These are phyloP conservation scores for Alcedo quadribrachys DNA, from an alignment of 2,797 vertebrate species.

Conservation along the genomic window DNA sequence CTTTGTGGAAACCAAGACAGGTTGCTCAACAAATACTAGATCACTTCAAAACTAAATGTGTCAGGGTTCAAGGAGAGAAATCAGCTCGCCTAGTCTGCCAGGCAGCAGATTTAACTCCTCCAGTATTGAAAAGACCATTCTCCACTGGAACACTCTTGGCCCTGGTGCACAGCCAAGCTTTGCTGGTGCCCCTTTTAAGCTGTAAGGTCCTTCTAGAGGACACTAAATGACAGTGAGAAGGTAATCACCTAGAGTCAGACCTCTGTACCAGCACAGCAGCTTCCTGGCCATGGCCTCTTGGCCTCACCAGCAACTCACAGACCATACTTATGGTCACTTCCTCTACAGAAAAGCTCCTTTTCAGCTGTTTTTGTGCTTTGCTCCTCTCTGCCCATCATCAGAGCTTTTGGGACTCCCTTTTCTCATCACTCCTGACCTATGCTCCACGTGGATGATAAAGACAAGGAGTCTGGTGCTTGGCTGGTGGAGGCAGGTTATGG, in stretches of 20 bases:
- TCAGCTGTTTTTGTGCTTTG: background rate
- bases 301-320: background rate
- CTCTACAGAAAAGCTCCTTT: background rate
- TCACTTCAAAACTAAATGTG: background rate
- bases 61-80: background rate
- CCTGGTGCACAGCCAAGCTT: background rate
- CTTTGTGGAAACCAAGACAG: background rate
- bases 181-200: background rate
- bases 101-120: background rate
- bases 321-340: background rate
- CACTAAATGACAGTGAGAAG: background rate
- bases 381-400: rapidly evolving
- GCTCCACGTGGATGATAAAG: background rate
- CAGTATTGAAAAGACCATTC: background rate
- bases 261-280: rapidly evolving
- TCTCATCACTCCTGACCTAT: background rate
- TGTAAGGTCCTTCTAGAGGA: background rate
- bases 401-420: background rate
- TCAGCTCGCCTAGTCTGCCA: background rate
- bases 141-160: too few relatives aligned
- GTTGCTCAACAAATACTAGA: background rate
- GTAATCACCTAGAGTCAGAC: rapidly evolving
- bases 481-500: background rate
- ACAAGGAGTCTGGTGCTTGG: rapidly evolving
- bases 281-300: background rate